Evolutionary conservation across 1,140 invertebrate species (phyloP), one percentile per base, ranked within the genome.

Genomic region (Nymphalis io): DNA sequence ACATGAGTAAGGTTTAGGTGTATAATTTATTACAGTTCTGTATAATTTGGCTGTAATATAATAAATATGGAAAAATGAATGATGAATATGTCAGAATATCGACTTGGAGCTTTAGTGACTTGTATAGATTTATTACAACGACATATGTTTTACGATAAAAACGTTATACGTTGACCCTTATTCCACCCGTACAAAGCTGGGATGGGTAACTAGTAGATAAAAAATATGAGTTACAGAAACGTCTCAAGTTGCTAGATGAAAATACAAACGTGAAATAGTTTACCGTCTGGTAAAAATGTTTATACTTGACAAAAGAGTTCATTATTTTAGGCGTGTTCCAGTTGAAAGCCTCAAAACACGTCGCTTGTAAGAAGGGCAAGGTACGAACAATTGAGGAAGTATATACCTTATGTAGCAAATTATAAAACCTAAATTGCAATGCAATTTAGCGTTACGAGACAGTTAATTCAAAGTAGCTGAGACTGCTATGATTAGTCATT

Each of bases 261-360:
- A 53, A 53, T 53, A 21, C 48, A 53, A 11, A 21, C 48, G 20
- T 21, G 48, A 53, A 53, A 21, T 53, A 23, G 10, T 21, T 21
- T 21, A 53, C 18, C 20, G 48, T 23, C 48, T 53, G 13, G 18
- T 53, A 62, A 62, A 60, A 62, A 62, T 62, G 60, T 61, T 61
- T 46, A 46, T n/a, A 0, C 44, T 46, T 48, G 21, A 62, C 60
- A 62, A 62, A 62, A 48, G 46, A 46, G 38, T 62, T 62, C 60
- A 48, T 62, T 62, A 62, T 62, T 13, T 23, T 48, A 33, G 44
- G 23, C 23, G 60, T 3, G 60, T 33, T 62, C 60, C 44, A 27
- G 44, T 23, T 62, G 60, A 40, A 62, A 48, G 60, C 42, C 60
- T 61, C 40, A 40, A 59, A 57, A 59, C 16, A 55, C 51, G 40